Percentiles rank a stretch among this genome's conserved stretches.
Evolutionary conservation across 2,113 vertebrate genomes (phyloP).

Genomic region (Cheilinus undulatus): DNA sequence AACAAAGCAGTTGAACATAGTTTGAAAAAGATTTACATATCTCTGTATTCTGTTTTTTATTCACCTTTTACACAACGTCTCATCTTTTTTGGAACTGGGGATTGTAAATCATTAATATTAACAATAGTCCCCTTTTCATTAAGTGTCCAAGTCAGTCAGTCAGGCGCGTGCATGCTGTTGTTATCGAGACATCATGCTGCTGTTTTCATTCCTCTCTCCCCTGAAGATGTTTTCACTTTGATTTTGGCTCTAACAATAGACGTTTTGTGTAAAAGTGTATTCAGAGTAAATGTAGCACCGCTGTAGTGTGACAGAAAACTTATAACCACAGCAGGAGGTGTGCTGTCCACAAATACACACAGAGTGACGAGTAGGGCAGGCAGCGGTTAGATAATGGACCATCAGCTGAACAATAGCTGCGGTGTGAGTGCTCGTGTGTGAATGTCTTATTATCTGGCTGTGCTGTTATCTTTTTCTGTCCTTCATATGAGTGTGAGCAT

Average conservation of each 20-base stretch:
- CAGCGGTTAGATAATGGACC: slow-evolving; percentile 56
- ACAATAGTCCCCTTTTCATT: too few species aligned
- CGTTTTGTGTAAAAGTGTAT: background rate
- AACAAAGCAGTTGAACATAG: too few species aligned
- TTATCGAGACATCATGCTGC: background rate
- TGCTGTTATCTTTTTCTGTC: slow-evolving; percentile 28
- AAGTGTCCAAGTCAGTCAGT: too few species aligned
- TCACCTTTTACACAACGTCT: too few species aligned
- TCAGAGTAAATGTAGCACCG: slow-evolving; percentile 29
- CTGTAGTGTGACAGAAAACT: slow-evolving; percentile 46
- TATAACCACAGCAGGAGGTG: slow-evolving; percentile 46
- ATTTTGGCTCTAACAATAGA: slow-evolving; percentile 9
- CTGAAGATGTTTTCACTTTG: slow-evolving; percentile 29
- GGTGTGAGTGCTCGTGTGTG: background rate
- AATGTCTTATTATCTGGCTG: slow-evolving; percentile 17
- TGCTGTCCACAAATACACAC: slow-evolving; percentile 24
- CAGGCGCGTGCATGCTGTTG: too few species aligned
- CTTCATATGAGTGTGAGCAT: slow-evolving; percentile 4
- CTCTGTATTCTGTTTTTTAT: too few species aligned
- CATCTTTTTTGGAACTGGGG: too few species aligned
- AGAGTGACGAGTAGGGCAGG: slow-evolving; percentile 31
- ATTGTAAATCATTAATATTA: background rate
- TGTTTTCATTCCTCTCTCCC: slow-evolving; percentile 34
- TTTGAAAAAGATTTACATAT: too few species aligned
- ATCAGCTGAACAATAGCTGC: slow-evolving; percentile 52